Conservation (phyloP, 2,113 vertebrate species). For the Microtus pennsylvanicus region DNA sequence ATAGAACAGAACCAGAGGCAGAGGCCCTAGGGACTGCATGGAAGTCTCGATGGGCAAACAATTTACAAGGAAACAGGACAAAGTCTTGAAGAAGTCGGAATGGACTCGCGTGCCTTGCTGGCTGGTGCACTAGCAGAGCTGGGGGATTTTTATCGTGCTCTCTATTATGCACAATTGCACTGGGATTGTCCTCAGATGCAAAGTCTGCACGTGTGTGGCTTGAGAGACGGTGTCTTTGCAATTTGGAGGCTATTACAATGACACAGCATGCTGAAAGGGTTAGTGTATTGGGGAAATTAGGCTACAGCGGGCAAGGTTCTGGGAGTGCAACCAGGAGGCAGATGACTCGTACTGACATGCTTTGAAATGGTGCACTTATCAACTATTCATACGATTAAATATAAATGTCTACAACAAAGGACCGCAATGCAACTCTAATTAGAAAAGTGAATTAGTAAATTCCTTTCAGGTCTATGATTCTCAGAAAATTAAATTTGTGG, state of each 20-base stretch:
- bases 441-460: constrained; percentile 76
- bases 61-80: constrained; percentile 36
- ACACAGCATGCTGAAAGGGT: neutral
- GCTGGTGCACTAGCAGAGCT: neutral
- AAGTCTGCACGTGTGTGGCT: neutral
- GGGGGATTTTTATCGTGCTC: neutral
- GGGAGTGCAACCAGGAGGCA: neutral
- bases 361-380: constrained; percentile 72
- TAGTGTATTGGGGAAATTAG: constrained; percentile 24
- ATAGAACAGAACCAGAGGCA: constrained; percentile 52
- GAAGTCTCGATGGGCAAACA: constrained; percentile 28
- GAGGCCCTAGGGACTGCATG: neutral
- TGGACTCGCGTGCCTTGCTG: neutral
- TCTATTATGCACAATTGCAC: neutral
- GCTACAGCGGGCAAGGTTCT: constrained; percentile 7
- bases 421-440: constrained; percentile 58
- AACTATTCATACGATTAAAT: constrained; percentile 68
- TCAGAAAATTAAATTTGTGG: constrained; percentile 79
- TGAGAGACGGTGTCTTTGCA: neutral
- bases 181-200: neutral
- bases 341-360: constrained; percentile 27
- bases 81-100: neutral
- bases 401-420: constrained; percentile 66
- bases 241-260: constrained; percentile 15
- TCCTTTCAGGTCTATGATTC: constrained; percentile 69